These are phyloP conservation scores for Plusia festucae DNA, from an alignment of 2,888 invertebrate species.

Conservation along the genomic window DNA sequence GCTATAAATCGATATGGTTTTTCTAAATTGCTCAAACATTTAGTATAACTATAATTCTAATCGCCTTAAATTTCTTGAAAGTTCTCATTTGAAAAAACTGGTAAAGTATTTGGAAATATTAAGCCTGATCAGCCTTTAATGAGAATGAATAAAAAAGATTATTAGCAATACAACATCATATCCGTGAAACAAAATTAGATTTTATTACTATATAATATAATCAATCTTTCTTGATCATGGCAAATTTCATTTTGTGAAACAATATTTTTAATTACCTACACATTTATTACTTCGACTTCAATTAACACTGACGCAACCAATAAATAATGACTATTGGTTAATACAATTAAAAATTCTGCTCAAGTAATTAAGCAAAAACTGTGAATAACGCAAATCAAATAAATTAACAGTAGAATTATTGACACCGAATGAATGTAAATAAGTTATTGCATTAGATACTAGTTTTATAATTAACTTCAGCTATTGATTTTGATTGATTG, in stretches of 20 bases:
- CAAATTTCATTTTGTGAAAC: not conserved
- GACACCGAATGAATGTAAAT: constrained; percentile 59
- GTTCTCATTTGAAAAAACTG: not conserved
- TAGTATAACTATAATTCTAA: constrained; percentile 6
- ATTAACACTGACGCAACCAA: not conserved
- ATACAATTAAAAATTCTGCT: constrained; percentile 30
- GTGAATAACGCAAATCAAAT: constrained; percentile 55
- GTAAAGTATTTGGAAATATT: not conserved
- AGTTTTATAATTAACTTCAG: constrained; percentile 56
- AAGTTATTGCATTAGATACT: constrained; percentile 48
- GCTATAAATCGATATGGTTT: constrained; percentile 38
- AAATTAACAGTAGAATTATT: constrained; percentile 48
- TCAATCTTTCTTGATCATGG: no score
- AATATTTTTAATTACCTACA: not conserved
- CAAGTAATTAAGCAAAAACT: constrained; percentile 47
- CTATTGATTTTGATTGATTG: constrained; percentile 66
- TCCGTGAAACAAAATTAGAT: no score
- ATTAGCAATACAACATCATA: no score
- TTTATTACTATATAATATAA: no score
- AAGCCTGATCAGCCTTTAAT: not conserved
- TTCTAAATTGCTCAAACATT: constrained; percentile 22
- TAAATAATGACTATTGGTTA: constrained; percentile 1
- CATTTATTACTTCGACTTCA: not conserved
- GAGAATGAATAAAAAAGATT: not conserved
- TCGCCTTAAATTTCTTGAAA: constrained; percentile 2